Evolutionary conservation across 2,888 invertebrate genomes (phyloP), one percentile per base, ranked within the genome.

Genomic region (Campopleginae sp.): DNA sequence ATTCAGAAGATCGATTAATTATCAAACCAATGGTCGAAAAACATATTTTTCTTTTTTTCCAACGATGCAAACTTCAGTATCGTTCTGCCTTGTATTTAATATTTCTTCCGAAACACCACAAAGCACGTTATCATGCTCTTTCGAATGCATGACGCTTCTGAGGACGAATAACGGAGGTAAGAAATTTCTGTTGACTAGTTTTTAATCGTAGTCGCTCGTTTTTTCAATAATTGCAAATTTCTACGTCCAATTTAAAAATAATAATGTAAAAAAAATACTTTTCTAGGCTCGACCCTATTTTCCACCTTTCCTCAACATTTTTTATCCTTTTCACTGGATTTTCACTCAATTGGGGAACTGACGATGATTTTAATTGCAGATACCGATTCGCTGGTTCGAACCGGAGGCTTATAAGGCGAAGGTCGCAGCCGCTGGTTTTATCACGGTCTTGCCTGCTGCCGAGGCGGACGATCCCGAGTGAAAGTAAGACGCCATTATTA

Each of bases 341-440:
- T 14, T 12, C 0, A 27, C 14, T 5, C 27, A 12, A 27, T 27
- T 27, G 1, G 12, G 27, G 54, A 14, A 14, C 54, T 58, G 14
- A 58, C 27, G 27, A 58, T 0, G 27, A 58, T 84, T 85, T 78
- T 74, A 72, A 88, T 80, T 19, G 82, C 89, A 94, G 94, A 90
- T 91, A 90, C 93, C 93, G 92, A 93, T 93, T 93, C 92, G 92
- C 92, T 93, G 93, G 93, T 93, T 94, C 93, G 94, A 94, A 92
- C 93, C 93, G 91, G 94, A 93, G 88, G 89, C 92, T 78, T 93
- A 93, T 89, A 93, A 93, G 91, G 89, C 92, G 87, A 93, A 92
- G 88, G 90, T 93, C 89, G 93, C 92, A 86, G 91, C 93, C 66
- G 91, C 92, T 87, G 93, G 92, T 86, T 89, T 91, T 82, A 89